A percentile compares a stretch with the other conserved stretches of the same genome.
Evolutionary conservation across 2,797 vertebrate genomes (phyloP).

Genomic region (Podarcis lilfordi): DNA sequence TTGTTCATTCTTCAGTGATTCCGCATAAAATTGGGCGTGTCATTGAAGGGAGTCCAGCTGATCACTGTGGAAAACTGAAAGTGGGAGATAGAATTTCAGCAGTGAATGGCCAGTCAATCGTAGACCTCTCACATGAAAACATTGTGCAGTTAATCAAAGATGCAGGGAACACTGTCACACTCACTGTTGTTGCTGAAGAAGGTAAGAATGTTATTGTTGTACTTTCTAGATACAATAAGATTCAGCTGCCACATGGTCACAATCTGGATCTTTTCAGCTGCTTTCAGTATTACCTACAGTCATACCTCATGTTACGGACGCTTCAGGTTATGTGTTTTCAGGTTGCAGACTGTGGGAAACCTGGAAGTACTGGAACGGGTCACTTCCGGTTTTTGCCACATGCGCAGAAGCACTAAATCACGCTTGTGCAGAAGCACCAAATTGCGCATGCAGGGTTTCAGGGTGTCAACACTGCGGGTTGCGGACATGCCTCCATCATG

Average conservation of each 20-base stretch:
- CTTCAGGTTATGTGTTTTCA: no score
- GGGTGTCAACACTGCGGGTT: no score
- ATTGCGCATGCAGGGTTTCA: no score
- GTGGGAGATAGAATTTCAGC: slow-evolving; percentile 96
- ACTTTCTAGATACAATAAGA: not conserved
- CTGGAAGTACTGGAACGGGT: no score
- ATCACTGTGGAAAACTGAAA: slow-evolving; percentile 90
- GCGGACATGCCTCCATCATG: no score
- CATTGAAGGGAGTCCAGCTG: slow-evolving; percentile 95
- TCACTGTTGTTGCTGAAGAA: slow-evolving; percentile 94
- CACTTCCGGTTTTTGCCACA: no score
- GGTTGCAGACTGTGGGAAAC: no score
- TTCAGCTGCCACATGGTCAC: not conserved
- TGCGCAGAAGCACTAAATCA: no score
- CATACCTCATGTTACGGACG: no score
- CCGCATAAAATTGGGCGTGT: slow-evolving; percentile 98
- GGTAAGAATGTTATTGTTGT: slow-evolving; percentile 77
- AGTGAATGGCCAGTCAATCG: slow-evolving; percentile 91
- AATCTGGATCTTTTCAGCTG: not conserved
- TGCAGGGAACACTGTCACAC: slow-evolving; percentile 89
- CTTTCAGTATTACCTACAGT: not conserved
- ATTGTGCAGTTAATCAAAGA: slow-evolving; percentile 99
- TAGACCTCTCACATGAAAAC: slow-evolving; percentile 93
- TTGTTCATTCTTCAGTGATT: slow-evolving; percentile 83
- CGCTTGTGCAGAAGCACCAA: no score